Evolutionary conservation across 2,888 invertebrate genomes (phyloP).

Genomic region (Diaprepes abbreviatus): DNA sequence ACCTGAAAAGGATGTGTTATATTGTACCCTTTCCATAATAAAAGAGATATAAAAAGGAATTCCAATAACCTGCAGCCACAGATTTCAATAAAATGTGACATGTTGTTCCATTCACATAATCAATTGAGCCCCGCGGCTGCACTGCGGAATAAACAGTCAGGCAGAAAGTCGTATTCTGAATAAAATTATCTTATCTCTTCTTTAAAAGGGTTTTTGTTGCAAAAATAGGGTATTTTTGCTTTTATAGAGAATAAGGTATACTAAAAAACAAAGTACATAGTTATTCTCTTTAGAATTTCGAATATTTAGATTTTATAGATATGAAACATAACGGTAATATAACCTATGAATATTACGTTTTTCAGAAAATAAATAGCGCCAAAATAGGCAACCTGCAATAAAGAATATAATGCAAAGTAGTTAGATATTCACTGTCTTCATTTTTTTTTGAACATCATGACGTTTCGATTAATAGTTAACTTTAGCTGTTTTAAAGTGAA

Average conservation of each 20-base stretch:
- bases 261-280: too few species aligned
- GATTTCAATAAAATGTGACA: constrained; percentile 45
- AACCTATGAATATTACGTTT: too few species aligned
- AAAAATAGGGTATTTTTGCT: constrained; percentile 20
- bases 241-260: constrained; percentile 7
- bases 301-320: neutral
- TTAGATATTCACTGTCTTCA: too few species aligned
- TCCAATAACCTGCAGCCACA: constrained; percentile 39
- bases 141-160: constrained; percentile 39
- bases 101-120: constrained; percentile 46
- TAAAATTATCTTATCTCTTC: constrained; percentile 42
- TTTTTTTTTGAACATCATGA: too few species aligned
- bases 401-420: too few species aligned
- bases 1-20: constrained; percentile 10
- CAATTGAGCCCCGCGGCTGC: constrained; percentile 38
- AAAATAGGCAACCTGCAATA: too few species aligned
- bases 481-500: too few species aligned
- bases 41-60: constrained; percentile 21
- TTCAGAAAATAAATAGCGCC: too few species aligned
- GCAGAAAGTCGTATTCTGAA: constrained; percentile 37
- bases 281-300: neutral
- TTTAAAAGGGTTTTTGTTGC: constrained; percentile 23
- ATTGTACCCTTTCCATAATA: constrained; percentile 16
- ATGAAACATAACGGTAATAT: too few species aligned
- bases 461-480: too few species aligned